These are phyloP conservation scores for Crocuta crocuta DNA, from an alignment of 2,113 vertebrate genomes.

Conservation along the genomic window DNA sequence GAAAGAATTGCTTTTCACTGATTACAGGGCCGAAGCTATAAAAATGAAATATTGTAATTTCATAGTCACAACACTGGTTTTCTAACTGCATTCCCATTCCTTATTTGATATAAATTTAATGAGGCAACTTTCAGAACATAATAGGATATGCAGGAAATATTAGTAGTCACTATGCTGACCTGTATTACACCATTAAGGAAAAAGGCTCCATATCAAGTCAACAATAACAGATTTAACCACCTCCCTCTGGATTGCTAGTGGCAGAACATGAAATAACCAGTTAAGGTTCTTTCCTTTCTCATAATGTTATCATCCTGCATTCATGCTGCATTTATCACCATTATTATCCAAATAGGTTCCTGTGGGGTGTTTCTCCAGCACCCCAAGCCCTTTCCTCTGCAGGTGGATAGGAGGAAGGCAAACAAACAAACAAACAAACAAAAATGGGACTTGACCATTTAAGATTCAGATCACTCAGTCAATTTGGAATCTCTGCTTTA, in stretches of 20 bases:
- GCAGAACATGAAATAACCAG: constrained; percentile 1
- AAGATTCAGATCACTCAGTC: background rate
- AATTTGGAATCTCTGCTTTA: background rate
- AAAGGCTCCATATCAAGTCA: constrained; percentile 4
- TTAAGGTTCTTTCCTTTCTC: background rate
- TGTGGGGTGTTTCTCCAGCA: background rate
- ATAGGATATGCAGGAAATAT: constrained; percentile 37
- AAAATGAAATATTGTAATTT: constrained; percentile 56
- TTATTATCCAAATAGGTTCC: constrained; percentile 4
- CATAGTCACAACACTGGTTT: constrained; percentile 11
- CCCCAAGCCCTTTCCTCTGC: background rate
- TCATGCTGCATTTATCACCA: background rate
- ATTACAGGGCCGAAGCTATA: constrained; percentile 25
- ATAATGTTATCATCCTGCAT: background rate
- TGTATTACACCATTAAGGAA: constrained; percentile 25
- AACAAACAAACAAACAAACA: background rate
- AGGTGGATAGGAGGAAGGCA: background rate
- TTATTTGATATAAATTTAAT: constrained; percentile 67
- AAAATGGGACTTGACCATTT: background rate
- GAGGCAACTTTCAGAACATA: constrained; percentile 48
- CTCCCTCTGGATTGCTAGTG: background rate
- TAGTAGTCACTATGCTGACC: constrained; percentile 40
- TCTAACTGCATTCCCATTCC: background rate
- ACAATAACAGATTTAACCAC: background rate
- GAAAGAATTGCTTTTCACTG: constrained; percentile 10